Evolutionary conservation across 2,888 invertebrate genomes (phyloP).

Genomic region (Silvanus unidentatus): DNA sequence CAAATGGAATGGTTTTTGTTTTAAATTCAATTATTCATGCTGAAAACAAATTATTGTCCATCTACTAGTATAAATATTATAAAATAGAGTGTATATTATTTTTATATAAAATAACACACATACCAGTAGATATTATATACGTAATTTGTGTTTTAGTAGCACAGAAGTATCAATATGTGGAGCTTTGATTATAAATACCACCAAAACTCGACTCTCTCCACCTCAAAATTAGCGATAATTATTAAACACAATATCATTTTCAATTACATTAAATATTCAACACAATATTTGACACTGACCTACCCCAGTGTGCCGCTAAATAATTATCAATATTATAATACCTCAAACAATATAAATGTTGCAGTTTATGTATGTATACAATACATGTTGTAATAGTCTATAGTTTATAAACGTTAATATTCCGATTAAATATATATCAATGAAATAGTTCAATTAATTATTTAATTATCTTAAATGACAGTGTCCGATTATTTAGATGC

Average conservation of each 20-base stretch:
- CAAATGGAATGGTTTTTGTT: neutral
- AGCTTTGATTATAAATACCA: constrained; percentile 14
- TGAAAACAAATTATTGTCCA: constrained; percentile 3
- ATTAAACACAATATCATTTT: constrained; percentile 41
- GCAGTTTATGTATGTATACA: no score
- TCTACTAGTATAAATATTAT: constrained; percentile 1
- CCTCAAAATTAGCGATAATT: constrained; percentile 33
- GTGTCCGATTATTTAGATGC: no score
- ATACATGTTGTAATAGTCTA: no score
- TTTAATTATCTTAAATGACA: neutral
- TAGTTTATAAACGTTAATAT: no score
- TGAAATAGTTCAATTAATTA: neutral
- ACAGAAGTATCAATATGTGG: no score
- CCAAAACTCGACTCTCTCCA: constrained; percentile 26
- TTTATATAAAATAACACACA: neutral
- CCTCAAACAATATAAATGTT: no score
- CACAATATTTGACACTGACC: constrained; percentile 42
- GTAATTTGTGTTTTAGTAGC: no score
- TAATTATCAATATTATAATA: neutral
- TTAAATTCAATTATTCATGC: constrained; percentile 5
- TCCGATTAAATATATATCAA: neutral
- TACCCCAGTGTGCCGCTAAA: constrained; percentile 15
- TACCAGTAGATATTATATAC: neutral
- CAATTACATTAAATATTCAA: constrained; percentile 42
- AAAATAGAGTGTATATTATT: neutral